phyloP scores from a whole-genome alignment of 2,797 vertebrate species.

The Microctenopoma lineatum region DNA sequence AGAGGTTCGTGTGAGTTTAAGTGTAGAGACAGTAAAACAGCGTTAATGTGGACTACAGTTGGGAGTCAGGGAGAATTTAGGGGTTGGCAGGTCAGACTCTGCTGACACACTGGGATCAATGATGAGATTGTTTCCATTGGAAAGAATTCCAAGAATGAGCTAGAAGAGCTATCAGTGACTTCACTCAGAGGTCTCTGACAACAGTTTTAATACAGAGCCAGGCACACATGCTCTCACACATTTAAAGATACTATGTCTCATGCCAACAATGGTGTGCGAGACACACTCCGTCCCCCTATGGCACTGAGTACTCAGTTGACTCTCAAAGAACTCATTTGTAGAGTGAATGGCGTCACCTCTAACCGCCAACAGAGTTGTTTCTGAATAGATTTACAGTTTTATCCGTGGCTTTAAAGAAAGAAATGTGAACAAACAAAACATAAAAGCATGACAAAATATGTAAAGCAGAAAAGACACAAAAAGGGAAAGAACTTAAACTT shows the following conservation, averaged over 20 bases:
- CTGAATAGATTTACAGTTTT: conserved; percentile 6
- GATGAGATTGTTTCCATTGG: conserved; percentile 86
- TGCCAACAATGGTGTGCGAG: conserved; percentile 57
- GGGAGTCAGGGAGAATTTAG: conserved; percentile 67
- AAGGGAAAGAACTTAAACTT: neutral
- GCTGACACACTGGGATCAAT: conserved; percentile 85
- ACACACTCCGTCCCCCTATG: conserved; percentile 43
- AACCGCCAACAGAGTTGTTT: conserved; percentile 12
- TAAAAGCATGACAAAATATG: too few species aligned
- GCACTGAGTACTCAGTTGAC: conserved; percentile 29
- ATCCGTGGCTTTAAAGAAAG: too few species aligned
- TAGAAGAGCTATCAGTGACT: conserved; percentile 86
- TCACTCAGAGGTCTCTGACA: conserved; percentile 76
- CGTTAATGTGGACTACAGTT: conserved; percentile 68
- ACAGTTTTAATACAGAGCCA: conserved; percentile 75
- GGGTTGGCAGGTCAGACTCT: conserved; percentile 78
- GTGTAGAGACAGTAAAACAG: conserved; percentile 53
- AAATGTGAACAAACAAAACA: too few species aligned
- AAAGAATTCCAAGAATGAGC: conserved; percentile 88
- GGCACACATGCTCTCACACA: conserved; percentile 53
- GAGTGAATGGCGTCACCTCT: conserved; percentile 42
- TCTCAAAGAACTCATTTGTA: conserved; percentile 19
- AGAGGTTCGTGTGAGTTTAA: conserved; percentile 55
- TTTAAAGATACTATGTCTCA: conserved; percentile 59
- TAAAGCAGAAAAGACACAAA: neutral